Conservation (phyloP, 2,888 invertebrate species). For the Atrina japonica region DNA sequence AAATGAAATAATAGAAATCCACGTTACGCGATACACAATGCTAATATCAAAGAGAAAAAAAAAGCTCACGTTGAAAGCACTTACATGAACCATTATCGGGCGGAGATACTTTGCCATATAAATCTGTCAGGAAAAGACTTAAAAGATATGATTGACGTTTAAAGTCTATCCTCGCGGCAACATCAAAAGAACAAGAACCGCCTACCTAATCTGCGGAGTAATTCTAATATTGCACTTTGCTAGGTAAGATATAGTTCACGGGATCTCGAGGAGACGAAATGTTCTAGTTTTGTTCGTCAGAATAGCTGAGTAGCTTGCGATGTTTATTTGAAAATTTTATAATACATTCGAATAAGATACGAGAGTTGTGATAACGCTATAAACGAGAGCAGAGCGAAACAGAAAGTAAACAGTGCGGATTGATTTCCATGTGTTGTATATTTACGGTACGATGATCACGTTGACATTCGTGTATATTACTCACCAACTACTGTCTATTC, state of each 20-base stretch:
- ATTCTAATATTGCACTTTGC: slow-evolving; percentile 10
- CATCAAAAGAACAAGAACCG: slow-evolving; percentile 63
- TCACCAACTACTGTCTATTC: slow-evolving; percentile 23
- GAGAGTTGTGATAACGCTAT: background rate
- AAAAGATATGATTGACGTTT: slow-evolving; percentile 36
- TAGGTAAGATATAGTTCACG: slow-evolving; percentile 22
- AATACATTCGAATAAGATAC: background rate
- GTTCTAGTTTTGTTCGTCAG: too few relatives aligned
- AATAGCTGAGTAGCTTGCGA: too few relatives aligned
- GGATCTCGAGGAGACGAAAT: too few relatives aligned
- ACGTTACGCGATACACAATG: too few relatives aligned
- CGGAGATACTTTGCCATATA: slow-evolving; percentile 27
- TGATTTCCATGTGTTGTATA: slow-evolving; percentile 29
- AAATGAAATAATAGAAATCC: too few relatives aligned
- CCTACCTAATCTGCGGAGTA: slow-evolving; percentile 50
- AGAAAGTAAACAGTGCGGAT: slow-evolving; percentile 40
- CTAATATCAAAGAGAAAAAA: too few relatives aligned
- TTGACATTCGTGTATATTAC: slow-evolving; percentile 32
- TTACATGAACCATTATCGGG: slow-evolving; percentile 5
- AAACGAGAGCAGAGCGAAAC: background rate
- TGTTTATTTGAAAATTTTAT: too few relatives aligned
- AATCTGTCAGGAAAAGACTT: slow-evolving; percentile 36
- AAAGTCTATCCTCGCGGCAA: slow-evolving; percentile 43
- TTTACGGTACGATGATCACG: slow-evolving; percentile 38
- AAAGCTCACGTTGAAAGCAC: too few relatives aligned